Evolutionary conservation across 2,113 vertebrate species (phyloP), one percentile per base, ranked within the genome.

Genomic region (Phoxinus phoxinus): DNA sequence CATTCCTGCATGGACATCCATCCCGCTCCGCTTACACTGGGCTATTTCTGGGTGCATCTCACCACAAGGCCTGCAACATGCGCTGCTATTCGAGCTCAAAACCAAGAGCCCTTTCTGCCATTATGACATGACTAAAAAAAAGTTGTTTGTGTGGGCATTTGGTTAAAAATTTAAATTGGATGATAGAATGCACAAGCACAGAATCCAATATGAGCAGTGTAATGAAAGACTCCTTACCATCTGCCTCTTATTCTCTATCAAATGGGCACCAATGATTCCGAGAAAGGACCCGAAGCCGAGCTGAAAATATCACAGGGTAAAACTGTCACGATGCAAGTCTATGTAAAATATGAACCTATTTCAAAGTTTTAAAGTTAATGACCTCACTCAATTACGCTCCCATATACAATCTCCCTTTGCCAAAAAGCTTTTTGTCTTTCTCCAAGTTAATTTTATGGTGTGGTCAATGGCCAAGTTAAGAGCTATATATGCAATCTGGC

Each of bases 181-280:
- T 30, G 32, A 48, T 73, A 35, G 37, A 75, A 19, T 83, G 59
- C 21, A 77, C 77, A 63, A 56, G 53, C 81, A 65, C 10, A 53
- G 30, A 81, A 79, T 85, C 72, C 12, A 61, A 90, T 88, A 88
- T 67, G 63, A 91, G 87, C 75, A 87, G 85, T 74, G 72, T 85
- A 84, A 91, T 79, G 85, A 74, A 89, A 91, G 89, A 95, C 95
- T 74, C 90, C 94, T 97, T 96, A 99, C 98, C 98, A 99, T 99
- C 93, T 99, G 98, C 90, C 97, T 96, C 95, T 99, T 99, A 94
- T 99, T 99, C 89, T 99, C 98, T 91, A 98, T 96, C 91, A 99
- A 94, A 94, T 99, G 97, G 90, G 98, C 95, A 72, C 98, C 98
- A 0, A 99, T 99, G 92, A 99, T 98, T 95, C 98, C 98, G 91